A percentile compares a stretch with the other conserved stretches of the same genome.
phyloP scores from a whole-genome alignment of 2,888 invertebrate species.

The Ochlodes sylvanus region DNA sequence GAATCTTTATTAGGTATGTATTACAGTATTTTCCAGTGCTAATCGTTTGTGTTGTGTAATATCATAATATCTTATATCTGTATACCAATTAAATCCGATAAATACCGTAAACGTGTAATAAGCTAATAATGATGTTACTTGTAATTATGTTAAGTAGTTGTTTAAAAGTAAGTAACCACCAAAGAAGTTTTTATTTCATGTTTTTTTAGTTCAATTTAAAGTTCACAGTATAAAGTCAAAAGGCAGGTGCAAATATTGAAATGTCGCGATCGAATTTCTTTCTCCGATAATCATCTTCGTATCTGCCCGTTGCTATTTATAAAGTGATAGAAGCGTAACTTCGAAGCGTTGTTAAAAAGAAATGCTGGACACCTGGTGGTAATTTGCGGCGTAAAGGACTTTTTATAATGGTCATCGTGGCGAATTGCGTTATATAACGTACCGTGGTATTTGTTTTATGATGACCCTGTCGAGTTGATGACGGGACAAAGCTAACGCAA shows the following conservation, averaged over 20 bases:
- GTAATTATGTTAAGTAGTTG: no score
- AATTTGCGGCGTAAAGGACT: slow-evolving; percentile 12
- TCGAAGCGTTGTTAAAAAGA: background rate
- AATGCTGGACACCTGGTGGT: slow-evolving; percentile 17
- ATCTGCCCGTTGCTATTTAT: background rate
- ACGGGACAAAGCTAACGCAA: no score
- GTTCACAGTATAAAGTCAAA: background rate
- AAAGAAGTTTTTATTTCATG: no score
- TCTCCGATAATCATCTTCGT: background rate
- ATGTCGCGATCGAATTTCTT: background rate
- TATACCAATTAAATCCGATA: no score
- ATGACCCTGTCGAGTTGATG: background rate
- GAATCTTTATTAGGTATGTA: no score
- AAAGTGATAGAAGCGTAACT: slow-evolving; percentile 8
- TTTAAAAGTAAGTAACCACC: no score
- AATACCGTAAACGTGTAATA: no score
- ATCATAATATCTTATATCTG: no score
- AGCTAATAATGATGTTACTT: no score
- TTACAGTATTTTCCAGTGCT: no score
- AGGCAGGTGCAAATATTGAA: background rate
- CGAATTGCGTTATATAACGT: slow-evolving; percentile 18
- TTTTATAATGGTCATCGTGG: slow-evolving; percentile 18
- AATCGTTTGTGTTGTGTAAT: no score
- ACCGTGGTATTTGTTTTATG: slow-evolving; percentile 11
- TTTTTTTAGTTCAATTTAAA: background rate